Evolutionary conservation across 2,888 invertebrate species (phyloP), one percentile per base, ranked within the genome.

Genomic region (Esperia sulphurella): DNA sequence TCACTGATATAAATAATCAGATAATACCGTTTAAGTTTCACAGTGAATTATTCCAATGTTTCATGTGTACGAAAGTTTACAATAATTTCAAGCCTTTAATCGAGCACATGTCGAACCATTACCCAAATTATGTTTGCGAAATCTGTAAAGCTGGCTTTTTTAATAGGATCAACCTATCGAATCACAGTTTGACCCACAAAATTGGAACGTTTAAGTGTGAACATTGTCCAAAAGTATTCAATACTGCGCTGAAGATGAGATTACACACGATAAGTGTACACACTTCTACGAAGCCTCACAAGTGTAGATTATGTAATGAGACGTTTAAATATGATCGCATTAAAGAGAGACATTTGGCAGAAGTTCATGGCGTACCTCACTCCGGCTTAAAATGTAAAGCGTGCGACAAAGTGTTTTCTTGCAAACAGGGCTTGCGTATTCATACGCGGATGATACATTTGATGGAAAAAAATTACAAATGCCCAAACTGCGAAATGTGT

Each of bases 231-330:
- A 83, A 85, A 53, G 61, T 79, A 0, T 86, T 75, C 35, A 63
- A 74, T 1, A 85, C 83, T 0, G 66, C 66, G 39, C 64, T 73
- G 8, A 83, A 82, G n/a, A 65, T 81, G 38, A 73, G 77, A 44
- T 64, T 75, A 0, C 89, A 89, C 43, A 30, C 8, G 6, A 3
- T 3, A 10, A 9, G 3, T 33, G 6, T 5, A 8, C 33, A 33
- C 10, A 33, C 6, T 3, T 3, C 8, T 8, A 9, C 10, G 10
- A 33, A 9, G 9, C 12, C 8, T 12, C 7, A 35, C 10, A 78
- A 75, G 59, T 80, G 80, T 49, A 65, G 65, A 30, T 60, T 65
- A 14, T 80, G 81, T 29, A 51, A 57, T 0, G 75, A 77, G 41
- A 70, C 65, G 42, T 81, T 80, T 41, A 63, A 69, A 5, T 70